phyloP scores from a whole-genome alignment of 2,888 invertebrate genomes.

The Danaus chrysippus region DNA sequence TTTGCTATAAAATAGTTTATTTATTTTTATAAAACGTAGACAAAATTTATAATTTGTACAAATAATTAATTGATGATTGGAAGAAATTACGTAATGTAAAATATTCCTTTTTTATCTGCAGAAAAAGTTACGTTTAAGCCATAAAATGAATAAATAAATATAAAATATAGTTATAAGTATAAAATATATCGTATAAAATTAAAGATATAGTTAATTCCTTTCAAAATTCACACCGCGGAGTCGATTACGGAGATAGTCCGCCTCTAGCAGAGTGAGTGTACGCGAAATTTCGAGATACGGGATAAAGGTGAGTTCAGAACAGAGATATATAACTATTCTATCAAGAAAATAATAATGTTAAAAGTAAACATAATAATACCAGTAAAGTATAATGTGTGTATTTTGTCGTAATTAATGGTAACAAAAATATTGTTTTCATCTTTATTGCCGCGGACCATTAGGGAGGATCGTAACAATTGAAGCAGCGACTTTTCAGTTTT shows the following conservation, averaged over 20 bases:
- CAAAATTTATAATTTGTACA: no score
- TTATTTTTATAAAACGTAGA: no score
- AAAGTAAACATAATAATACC: no score
- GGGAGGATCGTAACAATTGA: not conserved
- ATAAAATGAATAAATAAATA: not conserved
- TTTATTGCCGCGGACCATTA: not conserved
- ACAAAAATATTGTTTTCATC: no score
- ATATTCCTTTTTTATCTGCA: no score
- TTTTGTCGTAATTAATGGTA: no score
- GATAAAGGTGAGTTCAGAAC: constrained; percentile 13
- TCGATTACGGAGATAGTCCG: constrained; percentile 28
- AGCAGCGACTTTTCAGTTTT: not conserved
- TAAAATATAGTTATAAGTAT: not conserved
- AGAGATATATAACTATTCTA: not conserved
- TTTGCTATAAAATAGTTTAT: no score
- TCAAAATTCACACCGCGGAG: constrained; percentile 23
- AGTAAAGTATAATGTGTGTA: no score
- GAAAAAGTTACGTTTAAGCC: no score
- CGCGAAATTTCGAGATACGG: constrained; percentile 22
- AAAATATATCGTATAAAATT: not conserved
- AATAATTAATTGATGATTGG: no score
- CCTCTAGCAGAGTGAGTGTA: constrained; percentile 21
- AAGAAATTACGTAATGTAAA: no score
- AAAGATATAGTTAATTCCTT: constrained; percentile 16
- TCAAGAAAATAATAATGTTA: no score